Evolutionary conservation across 2,113 vertebrate species (phyloP).

Genomic region (Oenanthe melanoleuca): DNA sequence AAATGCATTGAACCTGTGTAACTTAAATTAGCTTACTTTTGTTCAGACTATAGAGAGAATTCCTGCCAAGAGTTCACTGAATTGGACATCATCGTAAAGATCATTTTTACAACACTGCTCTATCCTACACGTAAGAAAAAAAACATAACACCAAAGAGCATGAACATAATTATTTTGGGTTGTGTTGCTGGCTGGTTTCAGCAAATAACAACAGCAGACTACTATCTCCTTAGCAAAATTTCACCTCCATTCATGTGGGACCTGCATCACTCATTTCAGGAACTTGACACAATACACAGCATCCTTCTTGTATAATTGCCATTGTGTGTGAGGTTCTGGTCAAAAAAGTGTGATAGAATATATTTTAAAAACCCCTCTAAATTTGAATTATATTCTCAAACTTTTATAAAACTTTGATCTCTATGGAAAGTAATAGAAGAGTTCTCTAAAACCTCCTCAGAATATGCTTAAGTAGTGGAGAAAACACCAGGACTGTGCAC

Average conservation of each 20-base stretch:
- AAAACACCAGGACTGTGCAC: background rate
- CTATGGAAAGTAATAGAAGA: background rate
- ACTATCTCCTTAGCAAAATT: background rate
- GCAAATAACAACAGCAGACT: background rate
- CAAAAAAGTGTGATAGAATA: background rate
- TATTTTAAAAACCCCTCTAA: accelerated
- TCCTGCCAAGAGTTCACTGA: background rate
- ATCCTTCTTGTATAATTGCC: background rate
- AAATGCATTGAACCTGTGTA: background rate
- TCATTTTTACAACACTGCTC: background rate
- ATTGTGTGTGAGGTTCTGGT: background rate
- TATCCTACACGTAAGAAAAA: background rate
- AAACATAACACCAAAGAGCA: background rate
- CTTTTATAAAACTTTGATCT: background rate
- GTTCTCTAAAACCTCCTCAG: background rate
- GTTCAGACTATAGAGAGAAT: background rate
- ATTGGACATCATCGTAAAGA: background rate
- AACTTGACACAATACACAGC: background rate
- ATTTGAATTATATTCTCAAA: background rate
- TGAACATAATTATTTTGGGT: background rate
- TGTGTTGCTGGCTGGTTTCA: background rate
- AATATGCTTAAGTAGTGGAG: background rate
- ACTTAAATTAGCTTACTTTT: background rate
- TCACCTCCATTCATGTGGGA: background rate
- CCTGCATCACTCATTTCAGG: background rate